A percentile compares a stretch with the other conserved stretches of the same genome.
Conservation (phyloP, 1,140 invertebrate genomes). For the Pogonomyrmex barbatus region DNA sequence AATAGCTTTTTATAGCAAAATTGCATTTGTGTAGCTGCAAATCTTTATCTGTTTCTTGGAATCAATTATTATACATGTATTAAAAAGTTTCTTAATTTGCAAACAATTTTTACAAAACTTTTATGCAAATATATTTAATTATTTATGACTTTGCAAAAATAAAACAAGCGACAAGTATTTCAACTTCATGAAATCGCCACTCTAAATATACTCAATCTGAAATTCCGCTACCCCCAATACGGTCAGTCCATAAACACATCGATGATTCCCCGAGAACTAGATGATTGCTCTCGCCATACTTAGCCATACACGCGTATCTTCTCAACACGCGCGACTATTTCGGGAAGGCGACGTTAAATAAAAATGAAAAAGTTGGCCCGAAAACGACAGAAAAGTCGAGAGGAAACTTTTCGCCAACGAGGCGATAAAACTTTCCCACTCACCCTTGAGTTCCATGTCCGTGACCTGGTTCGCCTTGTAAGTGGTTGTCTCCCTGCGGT, state of each 20-base stretch:
- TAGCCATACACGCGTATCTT: background rate
- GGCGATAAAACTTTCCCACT: constrained; percentile 54
- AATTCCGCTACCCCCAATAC: background rate
- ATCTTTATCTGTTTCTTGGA: background rate
- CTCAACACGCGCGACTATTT: background rate
- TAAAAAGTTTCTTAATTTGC: background rate
- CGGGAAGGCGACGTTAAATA: background rate
- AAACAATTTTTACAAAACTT: background rate
- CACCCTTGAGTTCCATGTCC: constrained; percentile 84
- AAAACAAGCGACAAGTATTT: too few relatives aligned
- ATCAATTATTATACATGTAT: background rate
- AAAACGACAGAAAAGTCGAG: background rate
- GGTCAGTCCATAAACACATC: background rate
- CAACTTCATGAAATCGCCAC: background rate
- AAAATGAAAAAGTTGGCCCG: background rate
- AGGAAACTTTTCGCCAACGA: background rate
- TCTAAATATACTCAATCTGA: background rate
- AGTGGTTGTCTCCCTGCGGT: constrained; percentile 85
- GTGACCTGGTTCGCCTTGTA: constrained; percentile 85
- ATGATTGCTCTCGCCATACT: background rate
- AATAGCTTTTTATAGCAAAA: background rate
- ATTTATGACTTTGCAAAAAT: background rate
- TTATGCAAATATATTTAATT: background rate
- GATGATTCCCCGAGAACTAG: background rate
- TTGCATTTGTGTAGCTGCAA: background rate